Base-by-base conservation (phyloP, 2,797 vertebrate species). In the Spinibarbus caldwelli region DNA sequence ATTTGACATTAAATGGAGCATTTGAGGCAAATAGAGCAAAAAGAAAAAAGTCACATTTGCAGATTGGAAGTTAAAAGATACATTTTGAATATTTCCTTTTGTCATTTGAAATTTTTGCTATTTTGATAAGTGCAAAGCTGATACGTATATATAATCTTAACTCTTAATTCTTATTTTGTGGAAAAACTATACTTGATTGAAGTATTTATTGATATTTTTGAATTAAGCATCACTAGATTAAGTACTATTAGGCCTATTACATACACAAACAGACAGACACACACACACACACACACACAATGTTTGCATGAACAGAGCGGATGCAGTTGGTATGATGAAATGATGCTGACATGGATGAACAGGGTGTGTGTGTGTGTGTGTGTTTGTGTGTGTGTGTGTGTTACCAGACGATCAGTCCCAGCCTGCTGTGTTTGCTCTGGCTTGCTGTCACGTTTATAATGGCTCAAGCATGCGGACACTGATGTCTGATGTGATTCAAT, bases 321-420 rank as follows among this genome's bases (percentile, higher is more conserved):
- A 82, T 77, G 47, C 11, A 15, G 45, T 77, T 49, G 41, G 54
- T 26, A 38, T 88, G 85, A 88, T 89, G 82, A 89, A 72, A 85
- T 83, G 68, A 85, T 78, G 86, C n/a, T 89, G 85, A 86, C 82
- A 82, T 80, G 64, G 15, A 73, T 45, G 87, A 83, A 73, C 66
- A 67, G 47, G 14, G 14, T 15, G 45, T 1, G 41, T 43, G 9
- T 31, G 38, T 83, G 70, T 38, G 9, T 76, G 70, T 47, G 81
- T 49, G 70, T 66, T 17, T 66, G 14, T 47, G 43, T 76, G 82
- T 57, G 64, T 49, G 64, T 85, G 66, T 80, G 52, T 85, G 36
- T 72, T 57, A 43, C 12, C 21, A 83, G 71, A 49, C 6, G 47
- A 64, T 49, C 31, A 84, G 31, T 26, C 29, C n/a, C 8, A 4